Conservation (phyloP, 2,113 vertebrate genomes). For the Nanorana parkeri region DNA sequence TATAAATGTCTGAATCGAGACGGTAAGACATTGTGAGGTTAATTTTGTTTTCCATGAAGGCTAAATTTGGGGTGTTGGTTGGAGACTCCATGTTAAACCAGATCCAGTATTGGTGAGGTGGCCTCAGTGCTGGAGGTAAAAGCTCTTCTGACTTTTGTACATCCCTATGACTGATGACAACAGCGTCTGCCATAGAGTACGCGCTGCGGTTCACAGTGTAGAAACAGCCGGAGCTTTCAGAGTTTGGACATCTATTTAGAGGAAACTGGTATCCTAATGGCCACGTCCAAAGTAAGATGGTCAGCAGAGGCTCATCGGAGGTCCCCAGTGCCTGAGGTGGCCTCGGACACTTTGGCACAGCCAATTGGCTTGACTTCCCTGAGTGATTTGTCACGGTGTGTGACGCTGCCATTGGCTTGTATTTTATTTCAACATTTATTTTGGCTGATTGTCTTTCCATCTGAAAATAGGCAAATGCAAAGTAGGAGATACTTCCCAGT, state of each 20-base stretch:
- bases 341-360: too few species aligned
- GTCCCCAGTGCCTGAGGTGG: too few species aligned
- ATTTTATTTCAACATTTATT: too few species aligned
- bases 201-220: neutral
- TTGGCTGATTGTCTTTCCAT: too few species aligned
- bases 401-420: too few species aligned
- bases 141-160: fast-evolving
- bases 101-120: constrained; percentile 59
- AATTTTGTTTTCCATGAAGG: constrained; percentile 59
- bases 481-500: too few species aligned
- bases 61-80: constrained; percentile 31
- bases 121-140: constrained; percentile 45
- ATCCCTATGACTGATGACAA: constrained; percentile 63
- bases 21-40: constrained; percentile 67
- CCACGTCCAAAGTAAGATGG: constrained; percentile 21
- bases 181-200: neutral
- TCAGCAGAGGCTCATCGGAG: neutral
- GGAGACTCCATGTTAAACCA: constrained; percentile 66
- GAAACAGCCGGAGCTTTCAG: neutral
- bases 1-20: constrained; percentile 63
- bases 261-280: neutral
- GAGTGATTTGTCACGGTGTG: too few species aligned
- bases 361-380: too few species aligned
- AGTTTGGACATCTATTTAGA: neutral
- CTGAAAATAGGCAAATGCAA: too few species aligned